Base-by-base conservation (phyloP, 2,797 vertebrate species). In the Siniperca scherzeri region DNA sequence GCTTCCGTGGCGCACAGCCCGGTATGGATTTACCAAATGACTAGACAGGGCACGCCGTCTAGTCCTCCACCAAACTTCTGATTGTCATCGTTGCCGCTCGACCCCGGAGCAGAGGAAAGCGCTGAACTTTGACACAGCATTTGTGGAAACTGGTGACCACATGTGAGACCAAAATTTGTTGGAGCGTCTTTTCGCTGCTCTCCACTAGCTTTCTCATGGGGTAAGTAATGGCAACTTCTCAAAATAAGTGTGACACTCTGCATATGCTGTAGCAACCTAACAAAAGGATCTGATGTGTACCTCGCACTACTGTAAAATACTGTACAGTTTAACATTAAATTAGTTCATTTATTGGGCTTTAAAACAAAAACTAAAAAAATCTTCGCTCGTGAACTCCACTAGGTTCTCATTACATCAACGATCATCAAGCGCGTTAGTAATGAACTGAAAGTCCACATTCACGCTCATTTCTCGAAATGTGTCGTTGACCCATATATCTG, bases 151-250 rank as follows among this genome's bases (percentile, higher is more conserved):
- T 77, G 67, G 59, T 46, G 59, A 14, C 73, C 88, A 91, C 88
- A 89, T 93, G 93, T 88, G 87, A 77, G 77, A 83, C 80, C 68
- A 73, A 78, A 70, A 79, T 50, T 72, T 67, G 21, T 40, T 83
- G 68, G 78, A 79, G 78, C 77, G 66, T 78, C 44, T 81, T 84
- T 88, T 88, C 65, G 33, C 83, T 78, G 80, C 77, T 77, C 77
- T 71, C 50, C 14, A 44, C 65, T 21, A 5, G 21, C 72, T 88
- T 82, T 91, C 94, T 95, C 94, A 96, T 96, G 95, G 95, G 96
- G 96, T 96, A 75, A 95, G 96, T 92, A 46, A 38, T 17, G 12
- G 52, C 70, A 77, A 16, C 57, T 50, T 70, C 27, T 78, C 27
- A 21, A 71, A 44, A 60, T 60, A 53, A n/a, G 25, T 59, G 30